Evolutionary conservation across 2,113 vertebrate genomes (phyloP), one percentile per base, ranked within the genome.

Genomic region (Galemys pyrenaicus): DNA sequence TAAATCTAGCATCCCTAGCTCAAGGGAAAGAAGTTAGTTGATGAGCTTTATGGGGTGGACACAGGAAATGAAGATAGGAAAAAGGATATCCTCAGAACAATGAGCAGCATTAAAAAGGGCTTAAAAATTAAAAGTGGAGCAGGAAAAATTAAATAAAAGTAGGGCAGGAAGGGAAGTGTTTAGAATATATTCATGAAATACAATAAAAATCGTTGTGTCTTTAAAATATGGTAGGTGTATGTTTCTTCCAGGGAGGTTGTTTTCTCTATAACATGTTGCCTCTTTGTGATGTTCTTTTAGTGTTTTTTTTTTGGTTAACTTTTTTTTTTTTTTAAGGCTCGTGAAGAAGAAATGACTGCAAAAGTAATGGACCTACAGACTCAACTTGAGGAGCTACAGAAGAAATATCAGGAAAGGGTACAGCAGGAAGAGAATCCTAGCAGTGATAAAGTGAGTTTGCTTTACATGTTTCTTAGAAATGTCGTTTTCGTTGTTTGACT

Each of bases 271-370:
- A 41, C 0, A 0, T 88, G 22, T 80, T 91, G 4, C 19, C 1
- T 62, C 20, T 92, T 20, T 68, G 39, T 4, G 24, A 0, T 15
- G n/a, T 64, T 89, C 32, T 80, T 91, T 86, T 82, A 58, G 30
- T 44, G 28, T 22, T 2, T 68, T 71, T 16, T 54, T 60, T n/a
- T 95, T n/a, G n/a, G 37, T 22, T 92, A 73, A 88, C 67, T 56
- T 51, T 58, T n/a, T 96, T n/a, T 58, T 92, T 12, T 95, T 92
- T 83, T 96, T 65, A 97, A 99, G 99, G 98, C 97, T 97, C 99
- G 99, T 95, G 99, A 99, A 97, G 99, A 99, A 84, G 99, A 99
- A 98, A 99, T 99, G 99, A 98, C 99, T 51, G 98, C 97, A 68
- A 98, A 99, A 97, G 99, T 99, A 94, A 98, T 98, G 73, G 99